Base-by-base conservation (phyloP, 2,113 vertebrate genomes). In the Athene noctua region DNA sequence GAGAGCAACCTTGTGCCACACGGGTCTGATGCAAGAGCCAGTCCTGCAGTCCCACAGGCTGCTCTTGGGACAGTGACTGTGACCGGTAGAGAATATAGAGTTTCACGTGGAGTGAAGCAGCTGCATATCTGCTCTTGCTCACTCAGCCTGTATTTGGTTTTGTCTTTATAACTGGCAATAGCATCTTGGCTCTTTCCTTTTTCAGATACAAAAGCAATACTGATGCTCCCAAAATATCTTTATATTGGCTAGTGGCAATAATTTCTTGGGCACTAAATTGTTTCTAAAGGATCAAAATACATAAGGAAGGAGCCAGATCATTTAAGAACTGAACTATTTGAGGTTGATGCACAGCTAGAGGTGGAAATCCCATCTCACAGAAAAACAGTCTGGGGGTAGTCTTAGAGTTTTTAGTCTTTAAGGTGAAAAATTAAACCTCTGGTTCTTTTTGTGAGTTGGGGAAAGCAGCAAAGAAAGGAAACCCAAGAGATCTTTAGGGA, bases 31-130 rank as follows among this genome's bases (percentile, higher is more conserved):
- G 36, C 46, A 57, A 9, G 46, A 34, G 44, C 34, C 44, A 14
- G 6, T 11, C 61, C 38, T 25, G 10, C n/a, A 32, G 80, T 29
- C 61, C 58, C 9, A 2, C 30, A 4, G 21, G 63, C 38, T 68
- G 59, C 5, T 29, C 6, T 44, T 26, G 82, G 90, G 26, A 22
- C 63, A 80, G 58, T 6, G 61, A 20, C 40, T 0, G 58, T 6
- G 61, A 20, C 40, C 0, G 0, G 27, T 9, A 27, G 15, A 29
- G 22, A 36, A 15, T 16, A 15, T 16, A 15, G 29, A 29, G 19
- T 67, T 86, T 36, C 3, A 15, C 9, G 6, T 0, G 10, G 30
- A 18, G 23, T 12, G 30, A 34, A 61, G 68, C 58, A 62, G 44
- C 34, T 90, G 67, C 23, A 1, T 12, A 7, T 12, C 51, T 52